Base-by-base conservation (phyloP, 2,888 invertebrate genomes). In the Sisyra terminalis region DNA sequence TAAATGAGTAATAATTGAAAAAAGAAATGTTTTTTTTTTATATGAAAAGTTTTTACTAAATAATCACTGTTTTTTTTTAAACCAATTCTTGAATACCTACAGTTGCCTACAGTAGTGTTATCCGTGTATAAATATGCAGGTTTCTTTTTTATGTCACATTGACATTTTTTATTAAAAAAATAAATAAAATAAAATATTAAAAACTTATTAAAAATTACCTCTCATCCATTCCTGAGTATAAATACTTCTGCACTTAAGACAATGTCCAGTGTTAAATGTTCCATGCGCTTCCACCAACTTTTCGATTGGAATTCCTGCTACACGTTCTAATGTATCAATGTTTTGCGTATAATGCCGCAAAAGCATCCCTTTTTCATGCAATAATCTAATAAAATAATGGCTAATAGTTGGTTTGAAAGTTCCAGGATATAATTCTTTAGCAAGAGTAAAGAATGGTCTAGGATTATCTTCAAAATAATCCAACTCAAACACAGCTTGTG, bases 251-350 rank as follows among this genome's bases (percentile, higher is more conserved):
- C 94, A 96, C 5, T 71, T 69, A 4, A 86, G 58, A 57, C 96
- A 96, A 56, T 86, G 89, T 39, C 86, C 84, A 0, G 83, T 85
- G 55, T 79, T 74, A 58, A 94, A 93, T 1, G 90, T 86, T 1
- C 97, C 97, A 57, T 97, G 96, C 2, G 94, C 94, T 60, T 96
- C 93, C 0, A 96, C 84, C 17, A 94, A 62, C 57, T 86, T 88
- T 0, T 88, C 82, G 2, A 72, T 78, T 0, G 83, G 79, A 43
- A 97, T 64, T 2, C 85, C 87, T 7, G 93, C 85, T 3, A 84
- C 70, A 49, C 88, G 67, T 61, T 97, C 96, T 47, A 96, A 59
- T 0, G 89, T 88, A 60, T 97, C 96, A 50, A 97, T 90, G 59
- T 97, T 97, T 68, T 96, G 82, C 0, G 84, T 84, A 53, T 83